These are phyloP conservation scores for Bergia puertoricense DNA, from an alignment of 92 coral and sea anemone species.

Conservation along the genomic window DNA sequence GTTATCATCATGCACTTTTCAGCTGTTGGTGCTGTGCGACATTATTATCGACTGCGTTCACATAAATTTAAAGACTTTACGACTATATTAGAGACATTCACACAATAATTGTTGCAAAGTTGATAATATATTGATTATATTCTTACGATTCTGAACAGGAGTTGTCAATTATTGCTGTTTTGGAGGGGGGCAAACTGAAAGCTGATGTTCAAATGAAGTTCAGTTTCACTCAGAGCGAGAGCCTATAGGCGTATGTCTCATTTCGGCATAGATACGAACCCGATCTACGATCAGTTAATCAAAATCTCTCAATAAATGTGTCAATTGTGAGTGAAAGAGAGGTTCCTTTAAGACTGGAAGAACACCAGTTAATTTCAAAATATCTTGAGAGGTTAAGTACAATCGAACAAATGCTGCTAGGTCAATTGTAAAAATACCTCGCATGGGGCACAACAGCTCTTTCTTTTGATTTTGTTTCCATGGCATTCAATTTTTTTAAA, in stretches of 20 bases:
- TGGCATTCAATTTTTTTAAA: background rate
- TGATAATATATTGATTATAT: background rate
- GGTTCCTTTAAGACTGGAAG: background rate
- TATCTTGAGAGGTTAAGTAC: background rate
- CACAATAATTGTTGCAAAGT: background rate
- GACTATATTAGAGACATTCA: background rate
- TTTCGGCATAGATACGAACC: background rate
- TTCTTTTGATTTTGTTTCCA: background rate
- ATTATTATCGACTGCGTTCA: background rate
- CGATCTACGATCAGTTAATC: background rate
- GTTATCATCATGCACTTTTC: conserved; percentile 10
- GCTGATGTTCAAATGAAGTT: background rate
- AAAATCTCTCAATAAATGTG: background rate
- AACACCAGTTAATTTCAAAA: background rate
- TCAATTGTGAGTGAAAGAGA: conserved; percentile 1
- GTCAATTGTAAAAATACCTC: too few relatives aligned
- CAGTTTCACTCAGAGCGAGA: background rate
- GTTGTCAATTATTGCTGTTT: background rate
- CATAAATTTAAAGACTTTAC: background rate
- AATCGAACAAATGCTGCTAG: background rate
- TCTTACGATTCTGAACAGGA: background rate
- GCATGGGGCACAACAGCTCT: background rate
- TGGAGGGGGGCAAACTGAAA: background rate
- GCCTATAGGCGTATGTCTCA: background rate
- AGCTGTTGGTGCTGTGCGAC: background rate